Evolutionary conservation across 1,140 invertebrate genomes (phyloP), one percentile per base, ranked within the genome.

Genomic region (Heliconius hewitsoni): DNA sequence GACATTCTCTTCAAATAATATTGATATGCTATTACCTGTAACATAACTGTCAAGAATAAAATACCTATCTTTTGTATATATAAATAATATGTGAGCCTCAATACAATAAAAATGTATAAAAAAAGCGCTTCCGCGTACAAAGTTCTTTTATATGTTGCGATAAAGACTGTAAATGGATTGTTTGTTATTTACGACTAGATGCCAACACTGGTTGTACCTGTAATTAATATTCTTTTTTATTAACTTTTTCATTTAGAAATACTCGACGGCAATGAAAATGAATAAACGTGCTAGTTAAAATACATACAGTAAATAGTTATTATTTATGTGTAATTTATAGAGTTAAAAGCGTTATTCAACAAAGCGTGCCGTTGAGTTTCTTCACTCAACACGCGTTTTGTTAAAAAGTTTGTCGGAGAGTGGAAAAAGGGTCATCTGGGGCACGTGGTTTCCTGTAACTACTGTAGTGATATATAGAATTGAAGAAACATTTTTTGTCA

Each of bases 111-210:
- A 27, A 23, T 6, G 4, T 27, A 27, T 27, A 66, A 66, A 57
- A 66, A 66, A 66, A 1, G 27, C 9, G 23, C 60, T 66, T 66
- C 60, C 60, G 60, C 13, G 60, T 66, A 66, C 27, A 66, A n/a
- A 30, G 11, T 66, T 66, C 60, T 66, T 66, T 66, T 66, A 27
- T 30, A 30, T 66, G 60, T 66, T 11, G 23, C 60, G 60, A 66
- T 66, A 66, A 66, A 66, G 23, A 66, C 60, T 66, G 60, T 30
- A 66, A 66, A 66, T 66, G 60, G 60, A 66, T 66, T 66, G 60
- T 23, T 66, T 66, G 60, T 66, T 66, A 66, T 30, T 66, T 66
- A 66, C 27, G 23, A 66, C 60, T 66, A 60, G 55, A 60, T 60
- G 55, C 55, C 55, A 11, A 23, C 55, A 60, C n/a, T 9, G 19